Percentiles rank a stretch among this genome's conserved stretches.
Conservation (phyloP, 1,140 invertebrate species). For the Ceratosolen fusciceps region DNA sequence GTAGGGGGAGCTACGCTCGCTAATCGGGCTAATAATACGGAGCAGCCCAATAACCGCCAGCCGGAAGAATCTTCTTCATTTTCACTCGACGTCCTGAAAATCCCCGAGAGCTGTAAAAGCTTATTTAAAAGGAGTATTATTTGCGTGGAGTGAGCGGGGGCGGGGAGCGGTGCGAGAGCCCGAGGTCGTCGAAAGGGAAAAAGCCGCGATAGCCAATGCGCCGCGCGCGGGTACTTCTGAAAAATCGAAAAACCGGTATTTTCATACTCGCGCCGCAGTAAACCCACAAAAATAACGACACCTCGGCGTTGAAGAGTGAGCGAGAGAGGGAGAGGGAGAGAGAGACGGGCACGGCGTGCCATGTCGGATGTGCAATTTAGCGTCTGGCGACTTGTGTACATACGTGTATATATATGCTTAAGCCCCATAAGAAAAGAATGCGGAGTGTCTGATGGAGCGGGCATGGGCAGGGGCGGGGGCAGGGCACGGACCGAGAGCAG, state of each 20-base stretch:
- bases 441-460: background rate
- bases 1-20: no score
- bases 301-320: no score
- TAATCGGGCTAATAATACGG: constrained; percentile 10
- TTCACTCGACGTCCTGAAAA: constrained; percentile 12
- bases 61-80: no score
- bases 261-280: constrained; percentile 17
- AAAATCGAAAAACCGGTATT: constrained; percentile 45
- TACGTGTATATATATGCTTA: background rate
- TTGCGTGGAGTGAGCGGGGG: background rate
- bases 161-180: background rate
- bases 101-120: constrained; percentile 7
- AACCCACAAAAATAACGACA: constrained; percentile 45
- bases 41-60: no score
- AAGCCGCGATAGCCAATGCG: constrained; percentile 10
- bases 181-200: constrained; percentile 48
- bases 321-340: no score
- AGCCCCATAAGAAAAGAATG: constrained; percentile 22
- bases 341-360: constrained; percentile 15
- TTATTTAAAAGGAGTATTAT: constrained; percentile 28
- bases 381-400: constrained; percentile 17
- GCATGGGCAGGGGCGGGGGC: background rate
- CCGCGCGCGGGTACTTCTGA: background rate
- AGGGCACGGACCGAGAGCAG: background rate
- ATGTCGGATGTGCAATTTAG: constrained; percentile 29